Conservation (phyloP, 2,888 invertebrate genomes). For the Archips crataeganus region DNA sequence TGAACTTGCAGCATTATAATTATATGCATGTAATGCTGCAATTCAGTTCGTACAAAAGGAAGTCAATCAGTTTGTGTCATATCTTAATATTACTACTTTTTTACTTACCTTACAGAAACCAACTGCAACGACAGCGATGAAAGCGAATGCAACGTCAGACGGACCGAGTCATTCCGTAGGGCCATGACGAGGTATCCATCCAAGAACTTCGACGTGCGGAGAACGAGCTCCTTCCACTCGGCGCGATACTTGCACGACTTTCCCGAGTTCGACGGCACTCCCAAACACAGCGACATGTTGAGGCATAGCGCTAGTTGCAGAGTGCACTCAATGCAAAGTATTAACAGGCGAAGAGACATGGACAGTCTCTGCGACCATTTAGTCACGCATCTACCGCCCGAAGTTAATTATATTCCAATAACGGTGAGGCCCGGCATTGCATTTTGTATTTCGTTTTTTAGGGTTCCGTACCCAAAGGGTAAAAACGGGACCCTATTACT, state of each 20-base stretch:
- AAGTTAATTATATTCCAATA: conserved; percentile 70
- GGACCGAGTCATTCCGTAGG: conserved; percentile 74
- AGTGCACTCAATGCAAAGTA: conserved; percentile 78
- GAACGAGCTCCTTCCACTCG: conserved; percentile 78
- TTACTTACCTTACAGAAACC: conserved; percentile 65
- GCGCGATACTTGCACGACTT: conserved; percentile 69
- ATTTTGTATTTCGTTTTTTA: background rate
- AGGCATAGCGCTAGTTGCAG: conserved; percentile 67
- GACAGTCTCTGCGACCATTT: conserved; percentile 75
- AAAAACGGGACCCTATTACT: too few species aligned
- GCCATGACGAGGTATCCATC: conserved; percentile 64
- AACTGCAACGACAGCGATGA: conserved; percentile 81
- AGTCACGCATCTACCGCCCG: conserved; percentile 74
- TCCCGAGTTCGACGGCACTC: conserved; percentile 57
- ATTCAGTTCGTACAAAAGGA: too few species aligned
- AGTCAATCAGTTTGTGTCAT: too few species aligned
- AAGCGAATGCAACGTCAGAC: conserved; percentile 75
- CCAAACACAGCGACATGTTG: conserved; percentile 57
- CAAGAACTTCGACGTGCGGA: conserved; percentile 69
- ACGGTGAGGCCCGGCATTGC: conserved; percentile 61
- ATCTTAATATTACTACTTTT: background rate
- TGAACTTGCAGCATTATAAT: too few species aligned
- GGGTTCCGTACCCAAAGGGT: too few species aligned
- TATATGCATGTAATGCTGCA: too few species aligned
- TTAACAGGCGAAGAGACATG: conserved; percentile 72